A percentile compares a stretch with the other conserved stretches of the same genome.
phyloP scores from a whole-genome alignment of 2,113 vertebrate genomes.

The Cichladusa arquata region DNA sequence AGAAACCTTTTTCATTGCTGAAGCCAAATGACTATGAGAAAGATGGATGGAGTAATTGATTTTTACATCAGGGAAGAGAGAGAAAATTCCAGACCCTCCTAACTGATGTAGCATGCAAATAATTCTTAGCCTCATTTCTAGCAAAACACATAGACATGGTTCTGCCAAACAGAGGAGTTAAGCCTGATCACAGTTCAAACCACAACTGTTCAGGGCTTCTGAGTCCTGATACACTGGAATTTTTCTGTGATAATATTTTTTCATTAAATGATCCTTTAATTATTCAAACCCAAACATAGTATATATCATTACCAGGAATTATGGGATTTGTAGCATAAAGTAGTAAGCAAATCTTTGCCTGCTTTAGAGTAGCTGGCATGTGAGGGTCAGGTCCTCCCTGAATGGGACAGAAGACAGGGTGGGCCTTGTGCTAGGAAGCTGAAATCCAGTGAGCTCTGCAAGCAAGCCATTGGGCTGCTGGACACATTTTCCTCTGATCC shows the following conservation, averaged over 20 bases:
- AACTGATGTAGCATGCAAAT: not conserved
- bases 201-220: not conserved
- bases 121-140: not conserved
- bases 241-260: not conserved
- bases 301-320: not conserved
- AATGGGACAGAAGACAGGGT: not conserved
- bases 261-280: not conserved
- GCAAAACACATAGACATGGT: not conserved
- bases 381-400: not conserved
- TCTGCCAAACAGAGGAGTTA: not conserved
- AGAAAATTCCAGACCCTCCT: not conserved
- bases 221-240: not conserved
- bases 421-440: not conserved
- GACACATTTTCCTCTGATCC: not conserved
- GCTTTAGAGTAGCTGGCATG: not conserved
- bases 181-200: not conserved
- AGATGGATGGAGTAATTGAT: not conserved
- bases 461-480: not conserved
- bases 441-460: slow-evolving; percentile 3
- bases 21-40: not conserved
- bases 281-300: not conserved
- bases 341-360: not conserved
- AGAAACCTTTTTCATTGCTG: not conserved
- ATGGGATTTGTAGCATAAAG: not conserved
- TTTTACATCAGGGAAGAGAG: not conserved